These are phyloP conservation scores for Gobionotothen gibberifrons DNA, from an alignment of 2,797 vertebrate species.

Conservation along the genomic window DNA sequence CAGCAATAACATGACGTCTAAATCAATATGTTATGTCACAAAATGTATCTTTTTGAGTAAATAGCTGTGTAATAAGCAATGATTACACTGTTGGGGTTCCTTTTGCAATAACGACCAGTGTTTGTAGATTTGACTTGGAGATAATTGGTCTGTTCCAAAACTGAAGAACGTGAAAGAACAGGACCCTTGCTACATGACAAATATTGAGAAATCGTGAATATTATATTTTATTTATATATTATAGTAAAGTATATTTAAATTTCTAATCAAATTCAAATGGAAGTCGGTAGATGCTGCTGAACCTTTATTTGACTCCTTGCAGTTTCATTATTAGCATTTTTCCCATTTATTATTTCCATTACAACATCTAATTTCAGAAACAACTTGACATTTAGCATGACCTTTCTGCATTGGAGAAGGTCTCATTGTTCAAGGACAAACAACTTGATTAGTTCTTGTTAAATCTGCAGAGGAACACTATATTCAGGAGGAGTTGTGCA, in stretches of 20 bases:
- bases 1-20: too few relatives aligned
- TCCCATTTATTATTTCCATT: slow-evolving; percentile 18
- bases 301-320: neutral
- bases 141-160: too few relatives aligned
- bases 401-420: neutral
- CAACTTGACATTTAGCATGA: slow-evolving; percentile 39
- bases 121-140: too few relatives aligned
- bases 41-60: too few relatives aligned
- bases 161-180: too few relatives aligned
- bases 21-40: too few relatives aligned
- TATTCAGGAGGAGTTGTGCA: neutral
- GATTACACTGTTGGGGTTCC: too few relatives aligned
- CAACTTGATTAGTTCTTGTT: slow-evolving; percentile 12
- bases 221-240: too few relatives aligned
- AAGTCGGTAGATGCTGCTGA: neutral
- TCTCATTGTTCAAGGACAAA: slow-evolving; percentile 31
- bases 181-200: too few relatives aligned
- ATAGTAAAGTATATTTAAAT: neutral
- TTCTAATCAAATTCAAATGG: neutral
- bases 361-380: slow-evolving; percentile 27
- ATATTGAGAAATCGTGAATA: too few relatives aligned
- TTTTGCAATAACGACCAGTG: too few relatives aligned
- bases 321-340: neutral
- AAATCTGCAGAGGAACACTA: slow-evolving; percentile 7
- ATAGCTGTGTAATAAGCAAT: too few relatives aligned